Percentiles rank a stretch among this genome's conserved stretches.
Evolutionary conservation across 37 sponge, comb jelly and placozoan species (phyloP).

Genomic region (Haliclona indistincta): DNA sequence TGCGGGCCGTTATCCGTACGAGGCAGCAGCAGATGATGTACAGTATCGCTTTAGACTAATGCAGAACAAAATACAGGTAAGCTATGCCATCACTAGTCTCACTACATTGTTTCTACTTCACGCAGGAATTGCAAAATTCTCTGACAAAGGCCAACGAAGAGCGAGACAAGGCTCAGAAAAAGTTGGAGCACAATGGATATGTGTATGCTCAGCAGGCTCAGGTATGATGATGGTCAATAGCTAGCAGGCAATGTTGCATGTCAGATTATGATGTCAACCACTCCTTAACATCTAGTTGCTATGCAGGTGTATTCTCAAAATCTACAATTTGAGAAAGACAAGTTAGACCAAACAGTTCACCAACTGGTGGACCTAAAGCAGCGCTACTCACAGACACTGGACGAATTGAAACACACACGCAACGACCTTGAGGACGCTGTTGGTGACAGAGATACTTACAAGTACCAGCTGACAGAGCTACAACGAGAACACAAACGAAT

Average conservation of each 20-base stretch:
- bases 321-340: background rate
- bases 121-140: too few species aligned
- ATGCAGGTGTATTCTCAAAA: background rate
- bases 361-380: background rate
- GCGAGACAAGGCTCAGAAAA: background rate
- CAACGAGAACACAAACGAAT: conserved; percentile 47
- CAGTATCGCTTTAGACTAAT: too few species aligned
- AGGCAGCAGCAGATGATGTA: too few species aligned
- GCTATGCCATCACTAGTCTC: too few species aligned
- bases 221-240: too few species aligned
- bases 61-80: too few species aligned
- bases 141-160: too few species aligned
- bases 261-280: too few species aligned
- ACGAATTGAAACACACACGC: background rate
- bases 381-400: background rate
- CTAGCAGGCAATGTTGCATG: too few species aligned
- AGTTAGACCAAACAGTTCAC: background rate
- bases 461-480: conserved; percentile 42
- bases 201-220: background rate
- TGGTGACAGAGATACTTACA: conserved; percentile 32
- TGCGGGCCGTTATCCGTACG: too few species aligned
- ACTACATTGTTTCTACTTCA: too few species aligned
- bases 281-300: too few species aligned
- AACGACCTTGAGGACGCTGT: conserved; percentile 36
- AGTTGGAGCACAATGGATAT: background rate